Evolutionary conservation across 2,888 invertebrate species (phyloP).

Genomic region (Perizoma affinitatum): DNA sequence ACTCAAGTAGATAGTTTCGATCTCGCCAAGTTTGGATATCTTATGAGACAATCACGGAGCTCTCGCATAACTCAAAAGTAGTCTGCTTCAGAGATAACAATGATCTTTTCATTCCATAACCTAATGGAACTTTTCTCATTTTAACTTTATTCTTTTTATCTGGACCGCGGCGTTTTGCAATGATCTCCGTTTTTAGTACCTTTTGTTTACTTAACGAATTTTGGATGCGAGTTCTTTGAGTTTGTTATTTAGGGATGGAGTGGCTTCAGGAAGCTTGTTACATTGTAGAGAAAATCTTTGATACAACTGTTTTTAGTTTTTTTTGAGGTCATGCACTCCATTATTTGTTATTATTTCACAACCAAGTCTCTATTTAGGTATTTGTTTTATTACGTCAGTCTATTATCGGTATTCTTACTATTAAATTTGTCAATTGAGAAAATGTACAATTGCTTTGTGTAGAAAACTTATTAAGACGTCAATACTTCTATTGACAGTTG

Average conservation of each 20-base stretch:
- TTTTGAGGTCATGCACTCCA: too few species aligned
- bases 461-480: too few species aligned
- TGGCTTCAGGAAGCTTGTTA: constrained; percentile 2
- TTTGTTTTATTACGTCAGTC: too few species aligned
- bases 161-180: constrained; percentile 54
- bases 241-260: constrained; percentile 6
- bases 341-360: too few species aligned
- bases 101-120: constrained; percentile 78
- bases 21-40: constrained; percentile 31
- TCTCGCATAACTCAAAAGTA: constrained; percentile 69
- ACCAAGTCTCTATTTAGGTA: too few species aligned
- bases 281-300: too few species aligned
- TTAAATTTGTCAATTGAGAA: too few species aligned
- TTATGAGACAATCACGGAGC: constrained; percentile 51
- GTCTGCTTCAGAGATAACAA: constrained; percentile 68
- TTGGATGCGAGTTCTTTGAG: constrained; percentile 22
- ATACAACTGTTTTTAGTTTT: too few species aligned
- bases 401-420: too few species aligned
- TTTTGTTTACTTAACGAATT: constrained; percentile 31
- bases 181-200: constrained; percentile 48
- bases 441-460: too few species aligned
- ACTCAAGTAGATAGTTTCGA: constrained; percentile 33
- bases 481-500: too few species aligned
- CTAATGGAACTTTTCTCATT: constrained; percentile 80
- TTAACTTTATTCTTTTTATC: constrained; percentile 72